phyloP scores from a whole-genome alignment of 2,797 vertebrate species.

The Paratrypauchen microcephalus region DNA sequence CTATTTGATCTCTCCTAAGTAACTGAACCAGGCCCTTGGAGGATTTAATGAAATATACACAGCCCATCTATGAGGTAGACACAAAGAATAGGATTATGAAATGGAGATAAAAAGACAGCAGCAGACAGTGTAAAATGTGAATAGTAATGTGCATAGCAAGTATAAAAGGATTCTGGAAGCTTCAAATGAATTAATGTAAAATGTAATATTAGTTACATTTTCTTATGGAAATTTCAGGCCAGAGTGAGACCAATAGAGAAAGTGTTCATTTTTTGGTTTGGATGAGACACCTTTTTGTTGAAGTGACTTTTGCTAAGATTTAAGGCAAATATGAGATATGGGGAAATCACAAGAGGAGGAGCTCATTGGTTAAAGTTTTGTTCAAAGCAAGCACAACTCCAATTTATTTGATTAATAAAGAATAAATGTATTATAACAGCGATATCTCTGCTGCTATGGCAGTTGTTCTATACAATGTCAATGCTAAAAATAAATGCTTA shows the following conservation, averaged over 20 bases:
- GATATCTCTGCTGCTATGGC: background rate
- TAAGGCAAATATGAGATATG: background rate
- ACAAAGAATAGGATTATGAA: slow-evolving; percentile 51
- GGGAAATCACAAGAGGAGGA: background rate
- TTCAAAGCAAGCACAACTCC: background rate
- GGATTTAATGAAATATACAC: slow-evolving; percentile 74
- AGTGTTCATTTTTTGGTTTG: background rate
- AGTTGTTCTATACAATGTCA: slow-evolving; percentile 6
- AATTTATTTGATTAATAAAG: background rate
- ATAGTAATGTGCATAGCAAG: slow-evolving; percentile 41
- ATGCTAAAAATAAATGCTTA: slow-evolving; percentile 25
- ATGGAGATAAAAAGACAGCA: slow-evolving; percentile 40
- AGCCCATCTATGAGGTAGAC: slow-evolving; percentile 52
- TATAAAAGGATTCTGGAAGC: slow-evolving; percentile 28
- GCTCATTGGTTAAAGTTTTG: background rate
- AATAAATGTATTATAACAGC: background rate
- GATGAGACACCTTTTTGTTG: background rate
- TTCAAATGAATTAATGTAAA: background rate
- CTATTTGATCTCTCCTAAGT: slow-evolving; percentile 73
- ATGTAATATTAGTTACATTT: background rate
- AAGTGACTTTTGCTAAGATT: too few species aligned
- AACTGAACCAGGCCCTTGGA: slow-evolving; percentile 65
- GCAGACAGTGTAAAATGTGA: slow-evolving; percentile 42
- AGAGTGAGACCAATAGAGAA: background rate
- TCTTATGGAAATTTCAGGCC: background rate